These are phyloP conservation scores for Sesia apiformis DNA, from an alignment of 2,888 invertebrate genomes.

Conservation along the genomic window DNA sequence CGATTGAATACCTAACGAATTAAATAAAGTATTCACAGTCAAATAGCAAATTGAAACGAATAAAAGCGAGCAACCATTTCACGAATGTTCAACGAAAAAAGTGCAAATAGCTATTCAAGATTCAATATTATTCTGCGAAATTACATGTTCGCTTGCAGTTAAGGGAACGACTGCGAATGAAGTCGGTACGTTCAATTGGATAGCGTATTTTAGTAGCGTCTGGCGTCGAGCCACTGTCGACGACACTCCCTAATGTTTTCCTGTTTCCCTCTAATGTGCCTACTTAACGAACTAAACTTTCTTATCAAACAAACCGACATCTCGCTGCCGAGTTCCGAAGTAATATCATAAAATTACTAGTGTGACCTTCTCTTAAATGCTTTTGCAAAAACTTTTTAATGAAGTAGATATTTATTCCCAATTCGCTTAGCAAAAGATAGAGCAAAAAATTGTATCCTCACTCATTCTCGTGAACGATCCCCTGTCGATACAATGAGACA, in stretches of 20 bases:
- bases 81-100: constrained; percentile 15
- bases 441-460: constrained; percentile 32
- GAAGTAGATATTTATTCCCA: background rate
- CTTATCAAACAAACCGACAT: constrained; percentile 64
- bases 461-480: constrained; percentile 35
- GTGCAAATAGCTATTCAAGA: constrained; percentile 27
- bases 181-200: constrained; percentile 52
- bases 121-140: constrained; percentile 46
- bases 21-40: background rate
- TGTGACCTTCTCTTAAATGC: background rate
- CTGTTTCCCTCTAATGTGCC: constrained; percentile 66
- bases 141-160: constrained; percentile 24
- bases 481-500: constrained; percentile 54
- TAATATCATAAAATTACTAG: constrained; percentile 38
- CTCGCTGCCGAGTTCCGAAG: constrained; percentile 38
- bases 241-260: constrained; percentile 64
- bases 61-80: background rate
- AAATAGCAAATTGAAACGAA: background rate
- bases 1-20: background rate
- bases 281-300: constrained; percentile 70
- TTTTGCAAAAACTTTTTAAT: background rate
- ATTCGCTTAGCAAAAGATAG: constrained; percentile 25
- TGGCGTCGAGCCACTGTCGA: constrained; percentile 58
- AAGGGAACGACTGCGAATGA: constrained; percentile 30
- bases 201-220: constrained; percentile 65